Evolutionary conservation across 37 sponge, comb jelly and placozoan species (phyloP), one percentile per base, ranked within the genome.

Genomic region (Ephydatia muelleri): DNA sequence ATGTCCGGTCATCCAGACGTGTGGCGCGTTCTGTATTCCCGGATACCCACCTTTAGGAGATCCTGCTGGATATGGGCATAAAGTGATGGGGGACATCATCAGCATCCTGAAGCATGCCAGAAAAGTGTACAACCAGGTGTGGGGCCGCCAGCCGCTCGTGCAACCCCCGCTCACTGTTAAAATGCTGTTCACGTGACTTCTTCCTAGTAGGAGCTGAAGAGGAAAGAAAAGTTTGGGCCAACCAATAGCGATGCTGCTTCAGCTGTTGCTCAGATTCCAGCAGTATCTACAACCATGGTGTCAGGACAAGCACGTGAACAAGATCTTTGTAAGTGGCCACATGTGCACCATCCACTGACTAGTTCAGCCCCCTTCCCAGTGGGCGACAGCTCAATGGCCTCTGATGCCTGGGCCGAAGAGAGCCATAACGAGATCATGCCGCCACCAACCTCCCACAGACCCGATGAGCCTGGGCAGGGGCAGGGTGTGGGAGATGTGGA

Each of bases 31-130:
- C 72, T 26, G 11, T 9, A 26, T 75, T 37, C 1, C 43, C 21
- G n/a, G 34, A 26, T 40, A 5, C 76, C 35, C 34, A 38, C 0
- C 82, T 71, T 57, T 73, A 98, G 96, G 92, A 88, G n/a, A 88
- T 96, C 31, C 89, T 99, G n/a, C 67, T 29, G 21, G 97, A 97
- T 27, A 91, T 99, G 92, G 97, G 97, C 5, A 97, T 99, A 91
- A 67, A 40, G 89, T 88, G 57, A 93, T 97, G 85, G 99, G 99
- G 22, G 99, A 99, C 73, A 80, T 97, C 35, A 93, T 99, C 16
- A 84, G 92, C 35, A 96, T 99, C 33, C 75, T 99, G 76, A 94
- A 94, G 75, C 97, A 99, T 79, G 90, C 99, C 26, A 97, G 93
- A 78, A 84, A 85, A 38, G 85, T 99, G 0, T 91, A 93, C 39